Conservation (phyloP, 2,888 invertebrate species). For the Dione juno region DNA sequence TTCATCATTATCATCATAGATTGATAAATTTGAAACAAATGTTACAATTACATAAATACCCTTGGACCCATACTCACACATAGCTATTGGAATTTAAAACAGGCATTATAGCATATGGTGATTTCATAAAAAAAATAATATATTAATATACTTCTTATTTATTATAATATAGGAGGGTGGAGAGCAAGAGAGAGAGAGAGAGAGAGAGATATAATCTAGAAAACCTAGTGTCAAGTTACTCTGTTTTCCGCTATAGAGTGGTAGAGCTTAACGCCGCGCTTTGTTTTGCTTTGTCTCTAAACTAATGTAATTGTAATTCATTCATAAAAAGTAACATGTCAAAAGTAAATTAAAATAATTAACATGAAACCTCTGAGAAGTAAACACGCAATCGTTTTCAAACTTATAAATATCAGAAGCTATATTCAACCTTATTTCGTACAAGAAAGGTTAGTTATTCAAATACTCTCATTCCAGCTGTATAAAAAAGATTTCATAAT, state of each 20-base stretch:
- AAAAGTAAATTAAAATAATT: constrained; percentile 15
- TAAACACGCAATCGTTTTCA: constrained; percentile 1
- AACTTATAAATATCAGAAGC: not conserved
- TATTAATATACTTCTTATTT: no score
- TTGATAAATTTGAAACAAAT: no score
- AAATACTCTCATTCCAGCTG: not conserved
- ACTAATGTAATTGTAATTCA: not conserved
- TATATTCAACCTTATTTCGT: not conserved
- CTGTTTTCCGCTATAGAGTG: not conserved
- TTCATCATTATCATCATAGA: no score
- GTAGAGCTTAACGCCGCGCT: not conserved
- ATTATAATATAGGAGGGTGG: no score
- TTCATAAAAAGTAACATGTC: constrained; percentile 1
- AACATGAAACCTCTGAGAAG: constrained; percentile 1
- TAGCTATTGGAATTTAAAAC: no score
- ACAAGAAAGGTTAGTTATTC: not conserved
- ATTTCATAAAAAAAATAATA: no score
- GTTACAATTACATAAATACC: no score
- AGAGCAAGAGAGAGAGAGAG: no score
- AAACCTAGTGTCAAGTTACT: not conserved
- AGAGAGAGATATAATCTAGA: no score
- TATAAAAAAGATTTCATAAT: constrained; percentile 1
- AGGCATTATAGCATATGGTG: no score
- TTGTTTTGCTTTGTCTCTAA: not conserved
- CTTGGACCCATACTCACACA: no score